Evolutionary conservation across 2,888 invertebrate species (phyloP).

Genomic region (Geotrupes spiniger): DNA sequence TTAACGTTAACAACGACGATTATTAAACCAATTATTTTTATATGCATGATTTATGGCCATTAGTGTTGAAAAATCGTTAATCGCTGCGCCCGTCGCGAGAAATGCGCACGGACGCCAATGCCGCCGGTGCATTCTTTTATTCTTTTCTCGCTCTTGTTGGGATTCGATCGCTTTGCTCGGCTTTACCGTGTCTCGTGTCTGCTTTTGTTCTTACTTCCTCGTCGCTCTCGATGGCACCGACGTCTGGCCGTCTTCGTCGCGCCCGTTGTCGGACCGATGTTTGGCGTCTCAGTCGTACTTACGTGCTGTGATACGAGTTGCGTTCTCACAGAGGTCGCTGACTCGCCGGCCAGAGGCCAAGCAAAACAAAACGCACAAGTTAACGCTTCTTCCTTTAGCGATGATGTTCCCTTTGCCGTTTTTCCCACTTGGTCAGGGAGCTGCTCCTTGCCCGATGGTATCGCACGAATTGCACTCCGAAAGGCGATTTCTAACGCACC

Average conservation of each 20-base stretch:
- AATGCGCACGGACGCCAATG: slow-evolving; percentile 1
- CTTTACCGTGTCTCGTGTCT: slow-evolving; percentile 47
- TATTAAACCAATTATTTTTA: too few species aligned
- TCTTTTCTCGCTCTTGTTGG: slow-evolving; percentile 45
- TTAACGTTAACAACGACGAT: too few species aligned
- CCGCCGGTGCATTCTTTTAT: slow-evolving; percentile 40
- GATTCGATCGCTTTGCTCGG: slow-evolving; percentile 45
- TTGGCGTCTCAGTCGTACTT: not conserved
- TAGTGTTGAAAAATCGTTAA: not conserved
- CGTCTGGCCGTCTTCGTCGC: slow-evolving; percentile 55
- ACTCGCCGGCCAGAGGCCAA: slow-evolving; percentile 49
- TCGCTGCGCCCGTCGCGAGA: not conserved
- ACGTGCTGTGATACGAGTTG: slow-evolving; percentile 28
- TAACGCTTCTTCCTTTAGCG: slow-evolving; percentile 38
- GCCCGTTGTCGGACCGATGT: slow-evolving; percentile 43
- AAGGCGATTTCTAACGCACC: too few species aligned
- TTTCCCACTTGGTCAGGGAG: slow-evolving; percentile 12
- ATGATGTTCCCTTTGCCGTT: slow-evolving; percentile 9
- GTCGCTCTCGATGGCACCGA: slow-evolving; percentile 52
- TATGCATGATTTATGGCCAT: too few species aligned
- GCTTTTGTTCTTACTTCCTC: slow-evolving; percentile 47
- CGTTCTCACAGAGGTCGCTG: slow-evolving; percentile 52
- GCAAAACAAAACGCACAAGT: slow-evolving; percentile 49
- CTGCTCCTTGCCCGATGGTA: slow-evolving; percentile 11
- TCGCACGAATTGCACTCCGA: slow-evolving; percentile 3